phyloP scores from a whole-genome alignment of 2,888 invertebrate genomes.

The Tetragonula carbonaria region DNA sequence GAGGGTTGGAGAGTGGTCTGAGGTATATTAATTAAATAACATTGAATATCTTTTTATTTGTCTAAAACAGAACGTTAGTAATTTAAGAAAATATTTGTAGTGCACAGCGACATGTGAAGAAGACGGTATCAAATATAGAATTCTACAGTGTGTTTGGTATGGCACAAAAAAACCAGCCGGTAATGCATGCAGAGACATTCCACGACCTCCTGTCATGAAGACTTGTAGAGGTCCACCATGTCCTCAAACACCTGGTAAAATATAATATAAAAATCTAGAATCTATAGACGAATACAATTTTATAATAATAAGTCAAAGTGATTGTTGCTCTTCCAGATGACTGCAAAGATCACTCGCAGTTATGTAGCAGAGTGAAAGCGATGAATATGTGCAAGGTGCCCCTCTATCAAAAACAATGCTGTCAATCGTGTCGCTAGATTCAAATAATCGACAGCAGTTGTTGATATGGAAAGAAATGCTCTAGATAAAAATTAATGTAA shows the following conservation, averaged over 20 bases:
- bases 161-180: conserved; percentile 93
- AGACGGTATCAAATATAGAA: conserved; percentile 94
- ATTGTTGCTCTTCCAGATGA: conserved; percentile 85
- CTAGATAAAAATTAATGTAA: conserved; percentile 48
- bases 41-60: conserved; percentile 6
- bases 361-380: conserved; percentile 93
- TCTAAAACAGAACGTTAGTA: neutral
- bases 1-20: conserved; percentile 96
- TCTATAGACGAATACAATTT: neutral
- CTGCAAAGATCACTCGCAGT: conserved; percentile 92
- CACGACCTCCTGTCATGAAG: conserved; percentile 91
- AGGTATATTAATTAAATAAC: conserved; percentile 86
- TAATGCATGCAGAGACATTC: conserved; percentile 91
- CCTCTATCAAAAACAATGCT: conserved; percentile 94
- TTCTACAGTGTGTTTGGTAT: conserved; percentile 97
- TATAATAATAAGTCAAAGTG: neutral
- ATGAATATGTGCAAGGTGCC: conserved; percentile 95
- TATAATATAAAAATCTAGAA: conserved; percentile 5
- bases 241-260: conserved; percentile 82
- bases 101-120: conserved; percentile 94
- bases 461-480: conserved; percentile 30
- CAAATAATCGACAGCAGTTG: conserved; percentile 57
- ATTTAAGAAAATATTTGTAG: conserved; percentile 84
- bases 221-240: conserved; percentile 91
- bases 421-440: conserved; percentile 89